A percentile compares a stretch with the other conserved stretches of the same genome.
These are phyloP conservation scores for Zapus hudsonius DNA, from an alignment of 2,113 vertebrate species.

Conservation along the genomic window DNA sequence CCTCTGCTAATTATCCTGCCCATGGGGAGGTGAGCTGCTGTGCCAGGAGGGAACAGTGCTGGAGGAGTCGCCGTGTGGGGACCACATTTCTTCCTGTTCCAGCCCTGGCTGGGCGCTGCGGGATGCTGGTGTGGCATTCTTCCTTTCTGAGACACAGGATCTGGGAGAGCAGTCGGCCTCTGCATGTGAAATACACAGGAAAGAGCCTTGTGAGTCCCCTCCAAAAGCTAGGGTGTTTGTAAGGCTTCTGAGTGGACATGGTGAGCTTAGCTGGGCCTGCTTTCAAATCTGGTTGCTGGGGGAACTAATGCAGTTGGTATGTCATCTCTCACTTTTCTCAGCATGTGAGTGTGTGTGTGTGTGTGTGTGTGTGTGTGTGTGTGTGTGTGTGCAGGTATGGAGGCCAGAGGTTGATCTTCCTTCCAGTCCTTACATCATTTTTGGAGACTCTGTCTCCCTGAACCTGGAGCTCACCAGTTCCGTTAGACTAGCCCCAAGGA, in stretches of 20 bases:
- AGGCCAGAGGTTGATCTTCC: too few relatives aligned
- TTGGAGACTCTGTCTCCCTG: too few relatives aligned
- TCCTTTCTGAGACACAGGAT: rapidly evolving
- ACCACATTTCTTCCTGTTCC: neutral
- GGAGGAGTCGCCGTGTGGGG: neutral
- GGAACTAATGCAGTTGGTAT: neutral
- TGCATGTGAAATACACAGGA: neutral
- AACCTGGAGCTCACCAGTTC: too few relatives aligned
- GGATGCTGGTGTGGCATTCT: neutral
- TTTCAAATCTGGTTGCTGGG: neutral
- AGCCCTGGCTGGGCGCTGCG: neutral
- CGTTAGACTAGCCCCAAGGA: too few relatives aligned
- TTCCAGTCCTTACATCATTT: too few relatives aligned
- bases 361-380: too few relatives aligned
- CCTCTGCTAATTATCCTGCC: constrained; percentile 72
- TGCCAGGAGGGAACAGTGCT: neutral
- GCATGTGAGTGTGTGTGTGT: too few relatives aligned
- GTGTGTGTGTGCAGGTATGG: too few relatives aligned
- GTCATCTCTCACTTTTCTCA: neutral
- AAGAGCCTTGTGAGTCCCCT: neutral
- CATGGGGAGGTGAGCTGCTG: constrained; percentile 30
- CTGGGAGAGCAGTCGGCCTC: neutral
- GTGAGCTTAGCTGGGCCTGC: rapidly evolving
- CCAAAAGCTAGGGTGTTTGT: neutral
- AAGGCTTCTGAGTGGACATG: neutral